These are phyloP conservation scores for Hypanus sabinus DNA, from an alignment of 2,113 vertebrate genomes.

Conservation along the genomic window DNA sequence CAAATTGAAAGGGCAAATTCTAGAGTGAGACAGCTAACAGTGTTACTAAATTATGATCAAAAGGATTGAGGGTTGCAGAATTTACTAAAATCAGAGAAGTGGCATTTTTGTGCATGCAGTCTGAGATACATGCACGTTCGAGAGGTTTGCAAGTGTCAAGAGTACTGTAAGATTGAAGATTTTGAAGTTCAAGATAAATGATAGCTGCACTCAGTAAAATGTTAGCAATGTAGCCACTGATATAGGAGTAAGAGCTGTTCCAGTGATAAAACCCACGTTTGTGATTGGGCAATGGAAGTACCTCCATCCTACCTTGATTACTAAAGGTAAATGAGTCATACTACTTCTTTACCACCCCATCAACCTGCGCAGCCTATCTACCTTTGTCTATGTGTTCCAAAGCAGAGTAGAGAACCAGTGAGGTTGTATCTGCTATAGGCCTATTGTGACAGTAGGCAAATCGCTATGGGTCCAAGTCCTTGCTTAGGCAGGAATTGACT, in stretches of 20 bases:
- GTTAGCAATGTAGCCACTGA: neutral
- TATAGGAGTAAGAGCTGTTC: neutral
- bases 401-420: too few relatives aligned
- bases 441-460: too few relatives aligned
- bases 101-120: too few relatives aligned
- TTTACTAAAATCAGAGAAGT: neutral
- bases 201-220: neutral
- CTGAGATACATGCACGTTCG: too few relatives aligned
- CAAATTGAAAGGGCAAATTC: neutral
- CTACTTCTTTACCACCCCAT: too few relatives aligned
- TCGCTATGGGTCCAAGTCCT: too few relatives aligned
- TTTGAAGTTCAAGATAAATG: neutral
- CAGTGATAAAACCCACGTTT: neutral
- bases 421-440: too few relatives aligned
- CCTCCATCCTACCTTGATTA: neutral
- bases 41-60: neutral
- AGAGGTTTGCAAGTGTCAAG: too few relatives aligned
- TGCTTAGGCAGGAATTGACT: too few relatives aligned
- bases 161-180: neutral
- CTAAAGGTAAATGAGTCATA: neutral
- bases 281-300: neutral
- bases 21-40: neutral
- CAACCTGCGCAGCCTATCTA: too few relatives aligned
- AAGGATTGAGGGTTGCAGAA: neutral
- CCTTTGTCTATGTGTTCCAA: too few relatives aligned